Conservation (phyloP, 2,113 vertebrate species). For the Equus quagga region DNA sequence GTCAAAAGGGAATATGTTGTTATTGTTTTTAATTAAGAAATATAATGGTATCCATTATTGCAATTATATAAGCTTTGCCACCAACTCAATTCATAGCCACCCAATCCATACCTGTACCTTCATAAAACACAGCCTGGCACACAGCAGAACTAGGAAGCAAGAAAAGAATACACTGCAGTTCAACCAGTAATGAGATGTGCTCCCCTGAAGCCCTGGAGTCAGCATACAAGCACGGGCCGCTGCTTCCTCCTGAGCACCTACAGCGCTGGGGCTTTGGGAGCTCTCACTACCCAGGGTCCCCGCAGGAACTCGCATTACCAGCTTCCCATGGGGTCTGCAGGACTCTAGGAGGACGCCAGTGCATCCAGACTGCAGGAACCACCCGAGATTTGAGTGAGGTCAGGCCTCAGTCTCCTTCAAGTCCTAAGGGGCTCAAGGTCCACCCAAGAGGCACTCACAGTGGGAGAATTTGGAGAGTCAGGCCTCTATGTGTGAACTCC, state of each 20-base stretch:
- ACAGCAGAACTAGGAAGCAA: not conserved
- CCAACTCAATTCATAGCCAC: not conserved
- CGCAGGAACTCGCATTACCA: not conserved
- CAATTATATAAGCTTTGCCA: not conserved
- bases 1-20: not conserved
- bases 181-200: not conserved
- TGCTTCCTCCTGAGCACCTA: not conserved
- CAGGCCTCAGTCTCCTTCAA: not conserved
- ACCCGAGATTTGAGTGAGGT: not conserved
- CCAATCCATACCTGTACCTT: not conserved
- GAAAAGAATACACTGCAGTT: not conserved
- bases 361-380: not conserved
- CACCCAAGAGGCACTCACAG: not conserved
- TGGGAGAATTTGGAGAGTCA: not conserved
- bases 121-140: not conserved
- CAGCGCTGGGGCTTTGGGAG: fast-evolving
- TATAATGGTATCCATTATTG: not conserved
- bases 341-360: no score
- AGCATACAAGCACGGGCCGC: not conserved
- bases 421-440: not conserved
- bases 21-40: not conserved
- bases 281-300: not conserved
- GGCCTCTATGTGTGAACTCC: not conserved
- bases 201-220: not conserved
- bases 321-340: not conserved